phyloP scores from a whole-genome alignment of 2,113 vertebrate species.

The Planiliza haematocheilus region DNA sequence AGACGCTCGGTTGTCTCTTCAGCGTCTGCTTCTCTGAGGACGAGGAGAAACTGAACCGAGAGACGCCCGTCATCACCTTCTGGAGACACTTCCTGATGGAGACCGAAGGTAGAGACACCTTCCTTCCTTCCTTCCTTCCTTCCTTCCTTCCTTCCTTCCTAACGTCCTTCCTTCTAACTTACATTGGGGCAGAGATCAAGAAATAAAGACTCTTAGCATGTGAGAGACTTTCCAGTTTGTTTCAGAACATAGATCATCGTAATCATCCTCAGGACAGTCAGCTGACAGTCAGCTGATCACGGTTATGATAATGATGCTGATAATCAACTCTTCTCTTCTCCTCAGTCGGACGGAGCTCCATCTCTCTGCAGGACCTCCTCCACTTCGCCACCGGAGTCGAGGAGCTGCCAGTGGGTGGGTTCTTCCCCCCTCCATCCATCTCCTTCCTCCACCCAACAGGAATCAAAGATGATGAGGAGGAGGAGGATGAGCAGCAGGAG shows the following conservation, averaged over 20 bases:
- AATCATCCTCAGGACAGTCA: no score
- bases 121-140: no score
- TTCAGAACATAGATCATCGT: no score
- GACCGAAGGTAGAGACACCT: slow-evolving; percentile 85
- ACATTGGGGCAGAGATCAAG: no score
- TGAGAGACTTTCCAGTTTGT: no score
- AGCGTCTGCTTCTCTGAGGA: slow-evolving; percentile 77
- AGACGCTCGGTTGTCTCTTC: slow-evolving; percentile 84
- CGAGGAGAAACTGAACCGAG: slow-evolving; percentile 58
- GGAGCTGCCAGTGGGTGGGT: slow-evolving; percentile 83
- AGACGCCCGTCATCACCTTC: slow-evolving; percentile 76
- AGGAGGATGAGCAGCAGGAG: no score
- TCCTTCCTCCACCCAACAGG: slow-evolving; percentile 80
- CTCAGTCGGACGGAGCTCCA: slow-evolving; percentile 87
- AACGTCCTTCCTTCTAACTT: no score
- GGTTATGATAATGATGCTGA: no score
- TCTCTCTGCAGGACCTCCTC: slow-evolving; percentile 90
- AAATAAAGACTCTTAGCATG: no score
- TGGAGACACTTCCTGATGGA: slow-evolving; percentile 91
- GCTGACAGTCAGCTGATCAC: no score
- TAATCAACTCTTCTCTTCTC: background rate
- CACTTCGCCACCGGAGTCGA: slow-evolving; percentile 85
- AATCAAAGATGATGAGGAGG: no score
- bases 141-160: no score
- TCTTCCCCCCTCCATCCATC: slow-evolving; percentile 86